Conservation (phyloP, 2,797 vertebrate genomes). For the Micrastur ruficollis region DNA sequence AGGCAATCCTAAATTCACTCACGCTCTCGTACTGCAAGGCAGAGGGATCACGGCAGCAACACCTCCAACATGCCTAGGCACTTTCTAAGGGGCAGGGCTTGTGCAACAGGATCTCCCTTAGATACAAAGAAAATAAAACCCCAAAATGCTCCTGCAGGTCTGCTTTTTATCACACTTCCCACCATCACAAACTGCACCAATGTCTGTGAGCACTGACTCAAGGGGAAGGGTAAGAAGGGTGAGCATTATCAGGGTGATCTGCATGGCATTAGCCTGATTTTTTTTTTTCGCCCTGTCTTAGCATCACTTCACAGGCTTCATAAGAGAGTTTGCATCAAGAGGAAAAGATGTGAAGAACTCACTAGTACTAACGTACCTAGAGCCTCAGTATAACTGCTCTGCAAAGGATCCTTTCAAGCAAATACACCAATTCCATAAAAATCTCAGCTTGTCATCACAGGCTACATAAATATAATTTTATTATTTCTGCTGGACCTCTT, state of each 20-base stretch:
- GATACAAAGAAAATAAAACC: background rate
- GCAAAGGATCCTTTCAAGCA: background rate
- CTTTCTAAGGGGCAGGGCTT: background rate
- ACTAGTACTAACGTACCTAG: background rate
- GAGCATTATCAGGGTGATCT: background rate
- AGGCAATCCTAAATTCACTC: background rate
- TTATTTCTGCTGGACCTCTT: background rate
- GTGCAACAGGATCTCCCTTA: background rate
- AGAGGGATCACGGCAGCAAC: background rate
- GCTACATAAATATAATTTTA: background rate
- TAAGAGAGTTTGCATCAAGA: background rate
- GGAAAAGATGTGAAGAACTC: background rate
- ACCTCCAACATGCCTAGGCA: background rate
- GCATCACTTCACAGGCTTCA: background rate
- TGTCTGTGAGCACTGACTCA: rapidly evolving
- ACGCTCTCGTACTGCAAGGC: rapidly evolving
- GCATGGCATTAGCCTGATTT: background rate
- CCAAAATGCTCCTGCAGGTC: background rate
- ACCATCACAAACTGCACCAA: background rate
- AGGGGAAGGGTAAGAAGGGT: background rate
- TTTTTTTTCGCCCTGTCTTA: no score
- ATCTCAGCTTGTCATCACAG: background rate
- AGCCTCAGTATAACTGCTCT: background rate
- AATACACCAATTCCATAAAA: background rate
- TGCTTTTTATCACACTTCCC: background rate